phyloP scores from a whole-genome alignment of 1,140 invertebrate genomes.

The Zaprionus ornatus region DNA sequence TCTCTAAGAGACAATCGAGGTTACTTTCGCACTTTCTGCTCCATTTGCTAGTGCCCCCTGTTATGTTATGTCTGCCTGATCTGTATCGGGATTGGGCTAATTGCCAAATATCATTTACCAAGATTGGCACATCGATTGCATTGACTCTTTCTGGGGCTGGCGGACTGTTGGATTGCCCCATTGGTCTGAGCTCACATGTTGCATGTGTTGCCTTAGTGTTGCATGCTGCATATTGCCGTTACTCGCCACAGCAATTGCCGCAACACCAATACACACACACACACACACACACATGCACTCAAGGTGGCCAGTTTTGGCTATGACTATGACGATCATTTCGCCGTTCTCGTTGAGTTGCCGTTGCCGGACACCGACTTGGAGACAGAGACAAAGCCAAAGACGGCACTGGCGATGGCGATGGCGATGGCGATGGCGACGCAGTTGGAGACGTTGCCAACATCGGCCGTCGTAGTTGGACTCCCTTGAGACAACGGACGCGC shows the following conservation, averaged over 20 bases:
- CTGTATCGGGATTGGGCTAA: constrained; percentile 46
- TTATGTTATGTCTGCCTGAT: constrained; percentile 16
- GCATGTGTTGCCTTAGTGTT: constrained; percentile 22
- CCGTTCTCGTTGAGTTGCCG: constrained; percentile 65
- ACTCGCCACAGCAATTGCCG: constrained; percentile 33
- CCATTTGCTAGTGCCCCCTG: neutral
- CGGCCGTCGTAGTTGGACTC: constrained; percentile 21
- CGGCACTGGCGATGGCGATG: neutral
- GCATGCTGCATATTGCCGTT: constrained; percentile 38
- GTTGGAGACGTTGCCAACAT: neutral
- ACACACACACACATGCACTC: constrained; percentile 1
- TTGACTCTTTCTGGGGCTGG: constrained; percentile 40
- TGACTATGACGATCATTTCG: constrained; percentile 30
- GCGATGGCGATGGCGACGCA: neutral
- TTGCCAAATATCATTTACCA: constrained; percentile 51
- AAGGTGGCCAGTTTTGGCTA: constrained; percentile 42
- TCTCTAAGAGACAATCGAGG: no score
- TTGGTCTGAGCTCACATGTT: constrained; percentile 18
- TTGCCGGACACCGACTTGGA: constrained; percentile 15
- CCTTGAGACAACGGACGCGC: constrained; percentile 47
- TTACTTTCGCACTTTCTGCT: neutral
- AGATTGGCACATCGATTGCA: constrained; percentile 61
- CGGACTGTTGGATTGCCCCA: constrained; percentile 23
- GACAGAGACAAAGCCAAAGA: constrained; percentile 1
- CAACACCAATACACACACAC: constrained; percentile 19